Percentiles rank a stretch among this genome's conserved stretches.
These are phyloP conservation scores for Dicycla oo DNA, from an alignment of 2,888 invertebrate genomes.

Conservation along the genomic window DNA sequence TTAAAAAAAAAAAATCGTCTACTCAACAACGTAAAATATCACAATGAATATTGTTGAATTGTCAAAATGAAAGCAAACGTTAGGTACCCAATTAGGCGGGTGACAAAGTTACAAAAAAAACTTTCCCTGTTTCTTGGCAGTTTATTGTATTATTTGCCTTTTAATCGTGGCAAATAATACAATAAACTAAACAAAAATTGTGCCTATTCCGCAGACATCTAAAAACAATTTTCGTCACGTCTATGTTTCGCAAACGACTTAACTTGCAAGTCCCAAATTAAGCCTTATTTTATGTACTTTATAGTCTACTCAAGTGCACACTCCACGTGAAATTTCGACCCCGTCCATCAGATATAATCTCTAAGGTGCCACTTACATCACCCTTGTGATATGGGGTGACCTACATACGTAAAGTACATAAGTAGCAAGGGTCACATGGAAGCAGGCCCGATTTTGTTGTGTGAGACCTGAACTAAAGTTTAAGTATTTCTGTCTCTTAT, in stretches of 20 bases:
- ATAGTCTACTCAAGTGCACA: neutral
- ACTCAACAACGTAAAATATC: too few species aligned
- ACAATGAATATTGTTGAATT: too few species aligned
- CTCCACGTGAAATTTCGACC: constrained; percentile 3
- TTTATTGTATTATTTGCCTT: too few species aligned
- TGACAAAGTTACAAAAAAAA: too few species aligned
- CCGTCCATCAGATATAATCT: constrained; percentile 55
- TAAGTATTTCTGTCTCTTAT: neutral
- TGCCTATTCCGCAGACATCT: too few species aligned
- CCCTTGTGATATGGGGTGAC: constrained; percentile 54
- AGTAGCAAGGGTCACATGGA: neutral
- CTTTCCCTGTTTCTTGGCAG: too few species aligned
- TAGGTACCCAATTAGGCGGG: too few species aligned
- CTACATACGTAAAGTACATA: constrained; percentile 22
- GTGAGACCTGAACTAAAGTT: constrained; percentile 7
- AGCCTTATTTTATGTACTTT: constrained; percentile 13
- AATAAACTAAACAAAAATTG: too few species aligned
- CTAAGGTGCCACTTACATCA: constrained; percentile 39
- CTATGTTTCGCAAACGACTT: neutral
- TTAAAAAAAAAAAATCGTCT: too few species aligned
- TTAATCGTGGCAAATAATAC: too few species aligned
- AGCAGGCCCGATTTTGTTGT: constrained; percentile 1
- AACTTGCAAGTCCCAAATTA: constrained; percentile 7
- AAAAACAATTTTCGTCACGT: too few species aligned
- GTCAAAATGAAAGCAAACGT: too few species aligned